These are phyloP conservation scores for Rhodinocichla rosea DNA, from an alignment of 2,113 vertebrate species.

Conservation along the genomic window DNA sequence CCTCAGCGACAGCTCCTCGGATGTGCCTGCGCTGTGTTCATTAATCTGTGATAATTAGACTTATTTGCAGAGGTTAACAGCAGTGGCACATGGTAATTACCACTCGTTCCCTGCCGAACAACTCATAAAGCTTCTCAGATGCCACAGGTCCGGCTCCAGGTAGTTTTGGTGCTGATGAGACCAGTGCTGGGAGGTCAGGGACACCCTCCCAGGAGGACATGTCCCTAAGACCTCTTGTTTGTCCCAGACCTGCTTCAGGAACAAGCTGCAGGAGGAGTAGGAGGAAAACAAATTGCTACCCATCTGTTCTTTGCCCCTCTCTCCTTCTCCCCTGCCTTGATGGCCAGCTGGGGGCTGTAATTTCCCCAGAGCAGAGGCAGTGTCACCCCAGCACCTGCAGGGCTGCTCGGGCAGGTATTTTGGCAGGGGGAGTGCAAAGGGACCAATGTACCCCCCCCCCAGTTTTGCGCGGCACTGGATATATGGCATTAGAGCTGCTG, in stretches of 20 bases:
- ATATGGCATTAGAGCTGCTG: neutral
- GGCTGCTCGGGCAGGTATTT: neutral
- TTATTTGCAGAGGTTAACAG: constrained; percentile 80
- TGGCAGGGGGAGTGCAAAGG: neutral
- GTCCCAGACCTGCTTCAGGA: neutral
- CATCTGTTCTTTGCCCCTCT: neutral
- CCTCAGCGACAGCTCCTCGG: constrained; percentile 56
- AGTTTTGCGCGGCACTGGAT: neutral
- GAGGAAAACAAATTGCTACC: neutral
- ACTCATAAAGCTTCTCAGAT: constrained; percentile 42
- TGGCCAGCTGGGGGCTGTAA: neutral
- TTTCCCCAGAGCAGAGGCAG: neutral
- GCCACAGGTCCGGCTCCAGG: neutral
- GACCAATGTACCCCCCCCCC: neutral
- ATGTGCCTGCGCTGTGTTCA: constrained; percentile 72
- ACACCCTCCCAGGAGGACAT: accelerated
- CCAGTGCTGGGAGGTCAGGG: neutral
- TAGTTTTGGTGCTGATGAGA: neutral
- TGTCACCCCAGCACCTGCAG: too few species aligned
- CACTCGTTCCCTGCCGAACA: constrained; percentile 28
- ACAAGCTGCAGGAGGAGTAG: neutral
- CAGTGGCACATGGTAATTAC: constrained; percentile 73
- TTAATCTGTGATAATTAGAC: constrained; percentile 81
- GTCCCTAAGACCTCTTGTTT: neutral
- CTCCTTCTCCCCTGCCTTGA: neutral